Percentiles rank a stretch among this genome's conserved stretches.
Evolutionary conservation across 2,888 invertebrate species (phyloP).

Genomic region (Drosophila phalerata): DNA sequence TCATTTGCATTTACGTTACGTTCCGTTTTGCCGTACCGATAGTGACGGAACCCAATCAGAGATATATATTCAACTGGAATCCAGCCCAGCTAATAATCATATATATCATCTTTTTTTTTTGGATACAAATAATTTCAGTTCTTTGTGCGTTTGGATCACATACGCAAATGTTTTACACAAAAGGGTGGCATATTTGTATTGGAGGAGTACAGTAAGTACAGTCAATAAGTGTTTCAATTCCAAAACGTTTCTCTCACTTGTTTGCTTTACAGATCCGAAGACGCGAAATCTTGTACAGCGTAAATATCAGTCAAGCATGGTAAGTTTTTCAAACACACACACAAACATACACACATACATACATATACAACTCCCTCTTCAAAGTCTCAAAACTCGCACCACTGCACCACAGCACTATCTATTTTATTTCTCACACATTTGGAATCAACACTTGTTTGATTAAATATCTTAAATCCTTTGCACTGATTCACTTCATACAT

Average conservation of each 20-base stretch:
- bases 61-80: neutral
- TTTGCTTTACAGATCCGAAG: conserved; percentile 94
- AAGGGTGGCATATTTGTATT: conserved; percentile 99
- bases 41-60: conserved; percentile 28
- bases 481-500: conserved; percentile 16
- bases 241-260: neutral
- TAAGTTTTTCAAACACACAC: conserved; percentile 87
- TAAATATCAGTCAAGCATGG: conserved; percentile 99
- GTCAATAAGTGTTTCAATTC: neutral
- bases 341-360: neutral
- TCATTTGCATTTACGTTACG: conserved; percentile 47
- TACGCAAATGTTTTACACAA: conserved; percentile 99
- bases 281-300: conserved; percentile 98
- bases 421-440: conserved; percentile 2
- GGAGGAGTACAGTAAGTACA: conserved; percentile 99
- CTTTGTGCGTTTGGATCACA: conserved; percentile 99
- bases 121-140: conserved; percentile 91
- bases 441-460: neutral
- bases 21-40: conserved; percentile 28
- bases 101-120: conserved; percentile 1
- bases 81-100: conserved; percentile 24
- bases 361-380: neutral
- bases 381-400: conserved; percentile 13
- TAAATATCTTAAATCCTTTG: neutral
- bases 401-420: conserved; percentile 13